phyloP scores from a whole-genome alignment of 30 jellyfish, hydroid and myxozoan species.

The Aurelia sp. region DNA sequence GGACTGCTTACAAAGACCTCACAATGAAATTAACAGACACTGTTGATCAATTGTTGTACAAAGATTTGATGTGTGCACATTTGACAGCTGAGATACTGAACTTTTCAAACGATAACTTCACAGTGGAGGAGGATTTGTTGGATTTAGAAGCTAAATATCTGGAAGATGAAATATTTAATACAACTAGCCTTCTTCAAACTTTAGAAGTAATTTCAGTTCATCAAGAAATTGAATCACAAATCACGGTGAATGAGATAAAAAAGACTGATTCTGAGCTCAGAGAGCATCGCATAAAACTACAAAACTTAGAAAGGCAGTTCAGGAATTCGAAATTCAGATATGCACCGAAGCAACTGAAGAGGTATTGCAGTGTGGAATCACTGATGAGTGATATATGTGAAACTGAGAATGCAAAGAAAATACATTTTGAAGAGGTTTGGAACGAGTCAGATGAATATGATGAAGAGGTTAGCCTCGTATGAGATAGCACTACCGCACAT shows the following conservation, averaged over 20 bases:
- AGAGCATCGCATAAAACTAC: constrained; percentile 23
- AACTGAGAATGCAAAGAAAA: constrained; percentile 1
- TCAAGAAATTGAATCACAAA: constrained; percentile 29
- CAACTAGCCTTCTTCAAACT: constrained; percentile 49
- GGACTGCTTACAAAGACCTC: constrained; percentile 18
- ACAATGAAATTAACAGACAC: constrained; percentile 36
- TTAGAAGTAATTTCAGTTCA: constrained; percentile 38
- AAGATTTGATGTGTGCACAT: constrained; percentile 55
- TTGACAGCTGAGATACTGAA: constrained; percentile 53
- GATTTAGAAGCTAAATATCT: constrained; percentile 38
- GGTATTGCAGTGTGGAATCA: constrained; percentile 72
- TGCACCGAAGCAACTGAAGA: constrained; percentile 55
- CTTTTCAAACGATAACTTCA: constrained; percentile 33
- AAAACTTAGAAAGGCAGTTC: constrained; percentile 27
- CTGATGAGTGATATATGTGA: constrained; percentile 34
- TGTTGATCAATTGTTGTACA: constrained; percentile 51
- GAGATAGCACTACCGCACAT: background rate
- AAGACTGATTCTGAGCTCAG: constrained; percentile 35
- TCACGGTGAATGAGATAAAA: background rate
- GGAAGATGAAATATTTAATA: constrained; percentile 33
- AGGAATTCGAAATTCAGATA: constrained; percentile 47
- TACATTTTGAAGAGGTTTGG: constrained; percentile 9
- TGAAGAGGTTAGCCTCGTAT: constrained; percentile 62
- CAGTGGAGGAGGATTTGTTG: constrained; percentile 52
- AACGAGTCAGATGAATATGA: constrained; percentile 24